Percentiles rank a stretch among this genome's conserved stretches.
phyloP scores from a whole-genome alignment of 2,113 vertebrate species.

The Noctilio leporinus region DNA sequence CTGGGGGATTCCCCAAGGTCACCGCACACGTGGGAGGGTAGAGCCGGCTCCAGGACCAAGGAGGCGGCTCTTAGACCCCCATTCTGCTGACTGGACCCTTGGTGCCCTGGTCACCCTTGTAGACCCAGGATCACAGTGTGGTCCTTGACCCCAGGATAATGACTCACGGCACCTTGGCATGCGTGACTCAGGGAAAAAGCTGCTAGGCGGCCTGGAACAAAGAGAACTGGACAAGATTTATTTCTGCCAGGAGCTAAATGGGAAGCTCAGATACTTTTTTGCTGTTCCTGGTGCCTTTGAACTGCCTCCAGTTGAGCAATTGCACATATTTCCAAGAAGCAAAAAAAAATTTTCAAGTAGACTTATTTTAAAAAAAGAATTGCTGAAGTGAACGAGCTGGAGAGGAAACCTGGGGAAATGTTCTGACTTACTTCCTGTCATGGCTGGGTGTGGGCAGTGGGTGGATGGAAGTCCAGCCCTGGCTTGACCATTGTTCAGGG shows the following conservation, averaged over 20 bases:
- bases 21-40: not conserved
- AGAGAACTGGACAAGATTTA: constrained; percentile 36
- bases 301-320: constrained; percentile 67
- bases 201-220: constrained; percentile 30
- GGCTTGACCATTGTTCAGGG: not conserved
- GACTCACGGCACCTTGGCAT: constrained; percentile 10
- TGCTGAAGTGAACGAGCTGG: constrained; percentile 59
- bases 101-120: not conserved
- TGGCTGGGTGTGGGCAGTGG: not conserved
- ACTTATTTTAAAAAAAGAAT: constrained; percentile 54
- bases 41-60: not conserved
- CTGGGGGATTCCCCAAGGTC: not conserved
- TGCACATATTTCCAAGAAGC: constrained; percentile 65
- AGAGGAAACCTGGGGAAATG: constrained; percentile 32
- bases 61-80: not conserved
- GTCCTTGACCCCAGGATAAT: not conserved
- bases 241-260: constrained; percentile 45
- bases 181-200: constrained; percentile 30
- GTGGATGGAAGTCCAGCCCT: not conserved
- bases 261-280: constrained; percentile 32
- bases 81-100: not conserved
- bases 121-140: not conserved
- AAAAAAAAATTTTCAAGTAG: constrained; percentile 52
- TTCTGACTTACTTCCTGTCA: constrained; percentile 20
- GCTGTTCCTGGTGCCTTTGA: constrained; percentile 55